A percentile compares a stretch with the other conserved stretches of the same genome.
Conservation (phyloP, 2,113 vertebrate genomes). For the Eulemur macaco region DNA sequence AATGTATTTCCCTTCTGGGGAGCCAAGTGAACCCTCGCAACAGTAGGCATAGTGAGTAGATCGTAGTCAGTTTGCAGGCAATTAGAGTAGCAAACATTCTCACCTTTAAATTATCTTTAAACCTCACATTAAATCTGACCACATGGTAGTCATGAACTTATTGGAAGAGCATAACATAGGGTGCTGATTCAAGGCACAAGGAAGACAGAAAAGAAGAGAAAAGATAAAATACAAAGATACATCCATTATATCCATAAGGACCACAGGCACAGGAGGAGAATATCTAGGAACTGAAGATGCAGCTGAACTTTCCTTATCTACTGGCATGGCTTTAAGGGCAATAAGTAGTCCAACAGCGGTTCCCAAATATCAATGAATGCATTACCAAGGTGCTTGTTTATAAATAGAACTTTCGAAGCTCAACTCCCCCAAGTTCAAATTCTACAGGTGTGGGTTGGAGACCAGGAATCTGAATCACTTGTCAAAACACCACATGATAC, state of each 20-base stretch:
- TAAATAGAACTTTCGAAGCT: neutral
- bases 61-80: neutral
- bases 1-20: neutral
- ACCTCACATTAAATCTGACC: neutral
- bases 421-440: neutral
- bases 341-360: neutral
- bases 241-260: neutral
- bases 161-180: neutral
- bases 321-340: neutral
- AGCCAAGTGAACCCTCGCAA: neutral
- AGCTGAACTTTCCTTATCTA: neutral
- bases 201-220: neutral
- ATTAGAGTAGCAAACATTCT: neutral
- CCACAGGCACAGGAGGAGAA: neutral
- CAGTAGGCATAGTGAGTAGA: neutral
- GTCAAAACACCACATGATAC: neutral
- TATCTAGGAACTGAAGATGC: neutral
- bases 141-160: neutral
- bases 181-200: neutral
- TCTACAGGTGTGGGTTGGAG: too few relatives aligned
- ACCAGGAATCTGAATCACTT: neutral
- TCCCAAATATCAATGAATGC: neutral
- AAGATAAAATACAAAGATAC: neutral
- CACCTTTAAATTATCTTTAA: neutral
- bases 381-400: neutral